phyloP scores from a whole-genome alignment of 2,797 vertebrate genomes.

The Spheniscus humboldti region DNA sequence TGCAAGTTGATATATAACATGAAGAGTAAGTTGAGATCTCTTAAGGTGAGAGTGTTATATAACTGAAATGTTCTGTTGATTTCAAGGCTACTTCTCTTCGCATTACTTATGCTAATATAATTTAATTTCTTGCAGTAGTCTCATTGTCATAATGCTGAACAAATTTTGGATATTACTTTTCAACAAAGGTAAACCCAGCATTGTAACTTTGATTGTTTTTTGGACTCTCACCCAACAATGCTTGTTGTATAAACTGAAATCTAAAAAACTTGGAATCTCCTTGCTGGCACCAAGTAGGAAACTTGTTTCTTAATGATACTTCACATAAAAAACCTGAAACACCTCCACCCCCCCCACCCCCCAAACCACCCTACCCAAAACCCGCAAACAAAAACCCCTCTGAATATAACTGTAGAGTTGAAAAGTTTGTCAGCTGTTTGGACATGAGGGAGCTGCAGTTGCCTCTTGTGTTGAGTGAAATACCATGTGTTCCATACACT shows the following conservation, averaged over 20 bases:
- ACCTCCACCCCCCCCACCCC: no score
- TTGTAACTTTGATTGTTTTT: not conserved
- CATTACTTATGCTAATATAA: not conserved
- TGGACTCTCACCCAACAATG: not conserved
- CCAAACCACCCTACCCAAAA: not conserved
- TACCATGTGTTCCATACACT: not conserved
- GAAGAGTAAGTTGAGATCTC: not conserved
- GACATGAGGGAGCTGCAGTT: not conserved
- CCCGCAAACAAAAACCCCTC: not conserved
- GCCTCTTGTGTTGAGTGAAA: not conserved
- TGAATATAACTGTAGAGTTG: not conserved
- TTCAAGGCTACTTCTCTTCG: not conserved
- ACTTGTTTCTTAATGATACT: not conserved
- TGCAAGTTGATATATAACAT: not conserved
- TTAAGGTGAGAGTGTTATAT: not conserved
- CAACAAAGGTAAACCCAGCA: not conserved
- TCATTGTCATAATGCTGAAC: not conserved
- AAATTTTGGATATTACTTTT: not conserved
- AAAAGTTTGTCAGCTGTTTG: not conserved
- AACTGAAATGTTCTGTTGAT: not conserved
- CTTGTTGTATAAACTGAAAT: not conserved
- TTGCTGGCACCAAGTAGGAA: not conserved
- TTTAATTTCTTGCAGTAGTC: not conserved
- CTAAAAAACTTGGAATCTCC: not conserved
- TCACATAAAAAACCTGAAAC: not conserved